Evolutionary conservation across 2,888 invertebrate species (phyloP), one percentile per base, ranked within the genome.

Genomic region (Homarus gammarus): DNA sequence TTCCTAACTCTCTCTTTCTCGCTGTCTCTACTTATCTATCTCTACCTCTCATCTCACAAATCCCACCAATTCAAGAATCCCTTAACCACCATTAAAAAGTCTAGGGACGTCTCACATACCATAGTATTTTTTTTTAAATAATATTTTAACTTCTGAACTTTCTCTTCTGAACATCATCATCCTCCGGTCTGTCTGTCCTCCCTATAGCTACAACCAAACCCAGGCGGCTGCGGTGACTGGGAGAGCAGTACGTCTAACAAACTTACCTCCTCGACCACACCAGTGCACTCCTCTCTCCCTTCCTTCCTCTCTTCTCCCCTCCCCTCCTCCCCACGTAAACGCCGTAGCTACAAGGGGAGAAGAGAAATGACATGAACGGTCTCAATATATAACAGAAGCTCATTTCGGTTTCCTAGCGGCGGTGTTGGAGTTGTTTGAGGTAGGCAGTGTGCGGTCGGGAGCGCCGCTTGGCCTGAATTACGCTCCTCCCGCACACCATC

Each of bases 301-400:
- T 0, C 51, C 33, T 40, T 18, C 15, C n/a, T 40, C n/a, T 38
- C 81, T 36, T 10, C 15, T 27, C 27, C 38, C 27, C 10, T 2
- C 18, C 18, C 6, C 15, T 18, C 15, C 64, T 10, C 33, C 8
- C 38, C 12, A 0, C 2, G 56, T 56, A 18, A 18, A 18, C 33
- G 70, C 18, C 2, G n/a, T 22, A 36, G 75, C 44, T 36, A 36
- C 61, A 61, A 61, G 61, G 78, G 75, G 51, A 44, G 68, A 68
- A 68, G 82, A 82, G 40, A 68, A 68, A 82, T 82, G 82, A 82
- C 82, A 82, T 68, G 22, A 68, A 68, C 40, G 82, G 61, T 31
- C 38, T 44, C 68, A 82, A 68, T 82, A 82, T 82, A 82, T 82
- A 82, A 82, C 82, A 82, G 82, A 70, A 82, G 82, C 82, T 44